These are phyloP conservation scores for Neolamprologus longior DNA, from an alignment of 2,113 vertebrate species.

Conservation along the genomic window DNA sequence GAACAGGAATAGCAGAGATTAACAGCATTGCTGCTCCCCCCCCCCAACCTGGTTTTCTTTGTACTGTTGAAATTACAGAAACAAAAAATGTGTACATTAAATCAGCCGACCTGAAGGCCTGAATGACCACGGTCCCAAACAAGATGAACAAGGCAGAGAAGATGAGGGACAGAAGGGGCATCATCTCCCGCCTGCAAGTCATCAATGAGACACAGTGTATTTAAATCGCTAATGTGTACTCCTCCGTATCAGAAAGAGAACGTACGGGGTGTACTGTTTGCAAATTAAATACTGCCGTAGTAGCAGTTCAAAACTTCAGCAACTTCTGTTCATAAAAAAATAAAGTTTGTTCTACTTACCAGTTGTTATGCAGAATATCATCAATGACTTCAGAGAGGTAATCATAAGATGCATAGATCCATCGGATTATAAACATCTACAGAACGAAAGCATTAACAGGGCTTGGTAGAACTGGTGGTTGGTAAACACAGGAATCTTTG, in stretches of 20 bases:
- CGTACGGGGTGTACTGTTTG: neutral
- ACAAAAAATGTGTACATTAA: neutral
- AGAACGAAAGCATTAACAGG: neutral
- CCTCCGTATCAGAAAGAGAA: neutral
- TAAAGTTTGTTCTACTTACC: conserved; percentile 63
- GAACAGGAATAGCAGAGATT: neutral
- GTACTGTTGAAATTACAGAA: neutral
- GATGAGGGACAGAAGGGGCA: conserved; percentile 92
- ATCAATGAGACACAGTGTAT: neutral
- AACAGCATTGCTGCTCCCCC: neutral
- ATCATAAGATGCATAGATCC: conserved; percentile 79
- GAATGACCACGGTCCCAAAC: conserved; percentile 91
- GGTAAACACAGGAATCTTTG: neutral
- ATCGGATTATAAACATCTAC: conserved; percentile 89
- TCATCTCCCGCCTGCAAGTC: conserved; percentile 89
- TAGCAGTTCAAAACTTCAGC: neutral
- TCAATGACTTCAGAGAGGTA: conserved; percentile 83
- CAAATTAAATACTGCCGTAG: neutral
- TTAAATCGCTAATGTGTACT: neutral
- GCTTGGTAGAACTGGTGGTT: neutral
- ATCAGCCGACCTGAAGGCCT: conserved; percentile 86
- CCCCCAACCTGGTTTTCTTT: fast-evolving
- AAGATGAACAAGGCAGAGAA: conserved; percentile 95
- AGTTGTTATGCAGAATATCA: conserved; percentile 88
- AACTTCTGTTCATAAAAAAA: neutral